phyloP scores from a whole-genome alignment of 1,140 invertebrate genomes.

The Andrena cerasifolii region DNA sequence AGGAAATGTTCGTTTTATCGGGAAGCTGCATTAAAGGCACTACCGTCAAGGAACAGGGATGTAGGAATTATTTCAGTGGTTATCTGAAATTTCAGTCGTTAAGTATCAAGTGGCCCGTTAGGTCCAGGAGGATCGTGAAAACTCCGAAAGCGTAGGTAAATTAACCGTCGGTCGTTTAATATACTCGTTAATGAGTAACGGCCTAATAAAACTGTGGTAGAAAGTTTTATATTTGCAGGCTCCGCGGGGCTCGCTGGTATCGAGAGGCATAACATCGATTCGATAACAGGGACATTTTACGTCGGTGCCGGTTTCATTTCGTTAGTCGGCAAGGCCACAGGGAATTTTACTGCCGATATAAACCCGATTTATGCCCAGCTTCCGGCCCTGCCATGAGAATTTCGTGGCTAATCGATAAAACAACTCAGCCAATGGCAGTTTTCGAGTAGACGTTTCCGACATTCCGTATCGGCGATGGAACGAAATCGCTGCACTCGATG shows the following conservation, averaged over 20 bases:
- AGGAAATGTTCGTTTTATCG: too few species aligned
- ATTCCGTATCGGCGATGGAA: conserved; percentile 43
- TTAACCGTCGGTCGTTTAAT: neutral
- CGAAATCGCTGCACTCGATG: conserved; percentile 23
- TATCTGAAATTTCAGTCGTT: too few species aligned
- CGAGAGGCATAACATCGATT: conserved; percentile 39
- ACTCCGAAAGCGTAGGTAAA: neutral
- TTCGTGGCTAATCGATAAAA: conserved; percentile 57
- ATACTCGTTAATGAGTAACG: neutral
- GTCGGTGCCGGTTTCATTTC: conserved; percentile 45
- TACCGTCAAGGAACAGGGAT: too few species aligned
- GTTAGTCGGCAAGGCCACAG: conserved; percentile 41
- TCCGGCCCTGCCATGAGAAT: conserved; percentile 45
- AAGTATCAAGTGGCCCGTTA: too few species aligned
- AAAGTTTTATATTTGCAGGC: neutral
- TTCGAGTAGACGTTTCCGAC: conserved; percentile 32
- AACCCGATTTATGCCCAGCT: conserved; percentile 59
- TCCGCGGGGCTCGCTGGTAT: neutral
- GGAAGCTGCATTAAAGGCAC: too few species aligned
- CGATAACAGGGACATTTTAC: conserved; percentile 38
- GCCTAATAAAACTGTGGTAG: neutral
- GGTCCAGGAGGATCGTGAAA: too few species aligned
- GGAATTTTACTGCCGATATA: conserved; percentile 55
- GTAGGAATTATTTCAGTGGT: too few species aligned
- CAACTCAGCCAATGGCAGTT: conserved; percentile 30